Evolutionary conservation across 92 coral and sea anemone genomes (phyloP).

Genomic region (Montipora capitata): DNA sequence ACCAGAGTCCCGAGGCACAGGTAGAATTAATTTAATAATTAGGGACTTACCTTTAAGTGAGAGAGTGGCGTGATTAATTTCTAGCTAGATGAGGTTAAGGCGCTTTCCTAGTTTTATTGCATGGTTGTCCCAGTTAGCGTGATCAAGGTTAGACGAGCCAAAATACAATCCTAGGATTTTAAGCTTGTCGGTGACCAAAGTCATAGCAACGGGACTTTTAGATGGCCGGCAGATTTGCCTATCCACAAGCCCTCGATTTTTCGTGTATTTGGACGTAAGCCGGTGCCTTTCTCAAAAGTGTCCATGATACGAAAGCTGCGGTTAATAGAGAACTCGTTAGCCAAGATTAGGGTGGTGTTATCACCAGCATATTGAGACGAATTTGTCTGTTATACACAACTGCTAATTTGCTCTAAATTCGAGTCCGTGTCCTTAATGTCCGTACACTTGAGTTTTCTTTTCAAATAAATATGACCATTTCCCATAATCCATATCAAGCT

Average conservation of each 20-base stretch:
- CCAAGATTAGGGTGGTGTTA: no score
- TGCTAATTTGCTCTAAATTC: no score
- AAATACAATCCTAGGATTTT: conserved; percentile 39
- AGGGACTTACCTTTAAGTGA: no score
- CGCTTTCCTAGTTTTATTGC: no score
- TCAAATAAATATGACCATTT: no score
- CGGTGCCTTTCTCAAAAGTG: conserved; percentile 47
- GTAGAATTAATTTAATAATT: neutral
- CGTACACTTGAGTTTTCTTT: no score
- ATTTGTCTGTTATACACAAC: no score
- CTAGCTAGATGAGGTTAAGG: neutral
- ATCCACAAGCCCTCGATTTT: conserved; percentile 67
- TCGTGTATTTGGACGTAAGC: conserved; percentile 33
- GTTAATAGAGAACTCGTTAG: conserved; percentile 4
- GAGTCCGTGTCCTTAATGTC: no score
- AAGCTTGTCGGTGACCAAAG: conserved; percentile 48
- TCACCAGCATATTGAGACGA: no score
- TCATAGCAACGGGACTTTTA: conserved; percentile 30
- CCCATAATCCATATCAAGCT: no score
- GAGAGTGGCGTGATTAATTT: conserved; percentile 21
- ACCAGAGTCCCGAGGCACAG: conserved; percentile 55
- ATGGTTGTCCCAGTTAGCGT: no score
- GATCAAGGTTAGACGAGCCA: conserved; percentile 20
- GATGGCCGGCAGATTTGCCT: conserved; percentile 47
- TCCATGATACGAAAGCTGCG: conserved; percentile 14